A percentile compares a stretch with the other conserved stretches of the same genome.
These are phyloP conservation scores for Liopterus haemorrhoidalis DNA, from an alignment of 2,888 invertebrate genomes.

Conservation along the genomic window DNA sequence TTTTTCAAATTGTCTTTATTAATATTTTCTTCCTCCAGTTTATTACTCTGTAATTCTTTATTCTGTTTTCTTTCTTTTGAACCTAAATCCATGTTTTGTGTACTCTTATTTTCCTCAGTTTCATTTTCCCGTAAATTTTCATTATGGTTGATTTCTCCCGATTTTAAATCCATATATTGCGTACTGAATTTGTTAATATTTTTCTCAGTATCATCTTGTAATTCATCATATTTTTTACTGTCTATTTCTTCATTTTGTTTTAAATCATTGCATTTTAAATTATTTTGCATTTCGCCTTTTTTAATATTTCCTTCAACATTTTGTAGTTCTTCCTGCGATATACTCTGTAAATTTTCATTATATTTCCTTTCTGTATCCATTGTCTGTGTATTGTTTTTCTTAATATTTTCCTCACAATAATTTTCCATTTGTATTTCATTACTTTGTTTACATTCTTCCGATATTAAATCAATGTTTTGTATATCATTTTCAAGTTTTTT, in stretches of 20 bases:
- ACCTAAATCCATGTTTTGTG: background rate
- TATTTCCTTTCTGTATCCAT: no score
- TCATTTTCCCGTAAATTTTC: no score
- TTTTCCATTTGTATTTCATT: no score
- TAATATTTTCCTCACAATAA: no score
- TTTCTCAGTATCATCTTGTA: background rate
- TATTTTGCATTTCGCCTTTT: no score
- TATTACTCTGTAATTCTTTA: background rate
- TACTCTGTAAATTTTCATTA: no score
- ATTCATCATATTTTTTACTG: background rate
- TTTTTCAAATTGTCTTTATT: slow-evolving; percentile 9
- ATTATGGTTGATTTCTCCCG: background rate
- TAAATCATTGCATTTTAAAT: no score
- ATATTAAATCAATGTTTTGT: no score
- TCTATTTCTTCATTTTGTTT: background rate
- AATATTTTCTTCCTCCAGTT: background rate
- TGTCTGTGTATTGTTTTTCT: no score
- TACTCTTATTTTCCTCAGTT: no score
- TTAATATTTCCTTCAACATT: slow-evolving; percentile 22
- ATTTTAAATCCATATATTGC: slow-evolving; percentile 2
- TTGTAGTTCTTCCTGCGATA: slow-evolving; percentile 12
- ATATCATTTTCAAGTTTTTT: no score
- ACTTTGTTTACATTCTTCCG: no score
- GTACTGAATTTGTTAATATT: slow-evolving; percentile 6
- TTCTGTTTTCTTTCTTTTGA: background rate